Evolutionary conservation across 2,113 vertebrate species (phyloP).

Genomic region (Myodes glareolus): DNA sequence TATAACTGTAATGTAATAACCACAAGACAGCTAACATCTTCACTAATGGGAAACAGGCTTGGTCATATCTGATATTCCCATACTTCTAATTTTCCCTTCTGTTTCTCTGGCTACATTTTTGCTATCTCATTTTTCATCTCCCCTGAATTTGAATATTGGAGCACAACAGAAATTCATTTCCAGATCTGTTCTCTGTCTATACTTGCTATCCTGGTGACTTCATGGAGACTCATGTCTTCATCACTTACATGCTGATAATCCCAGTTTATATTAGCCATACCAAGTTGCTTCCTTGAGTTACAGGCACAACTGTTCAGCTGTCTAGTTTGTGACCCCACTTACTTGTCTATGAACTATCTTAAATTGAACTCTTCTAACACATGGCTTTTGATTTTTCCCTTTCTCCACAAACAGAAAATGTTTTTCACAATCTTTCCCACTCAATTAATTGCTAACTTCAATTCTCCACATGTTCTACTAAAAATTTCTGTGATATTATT

Average conservation of each 20-base stretch:
- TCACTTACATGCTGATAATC: neutral
- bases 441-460: neutral
- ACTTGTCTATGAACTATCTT: neutral
- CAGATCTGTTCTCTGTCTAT: neutral
- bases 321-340: neutral
- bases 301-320: neutral
- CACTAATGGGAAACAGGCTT: neutral
- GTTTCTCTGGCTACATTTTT: neutral
- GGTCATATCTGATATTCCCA: neutral
- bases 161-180: neutral
- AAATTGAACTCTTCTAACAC: neutral
- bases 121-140: neutral
- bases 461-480: neutral
- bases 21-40: neutral
- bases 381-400: neutral
- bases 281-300: neutral
- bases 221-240: neutral
- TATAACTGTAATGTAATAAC: neutral
- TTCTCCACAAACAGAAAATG: slow-evolving; percentile 3
- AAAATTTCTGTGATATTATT: neutral
- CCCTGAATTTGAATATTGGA: neutral
- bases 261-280: neutral
- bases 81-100: neutral
- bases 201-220: neutral
- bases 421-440: neutral